Conservation (phyloP, 2,888 invertebrate genomes). For the Cryptosula pallasiana region DNA sequence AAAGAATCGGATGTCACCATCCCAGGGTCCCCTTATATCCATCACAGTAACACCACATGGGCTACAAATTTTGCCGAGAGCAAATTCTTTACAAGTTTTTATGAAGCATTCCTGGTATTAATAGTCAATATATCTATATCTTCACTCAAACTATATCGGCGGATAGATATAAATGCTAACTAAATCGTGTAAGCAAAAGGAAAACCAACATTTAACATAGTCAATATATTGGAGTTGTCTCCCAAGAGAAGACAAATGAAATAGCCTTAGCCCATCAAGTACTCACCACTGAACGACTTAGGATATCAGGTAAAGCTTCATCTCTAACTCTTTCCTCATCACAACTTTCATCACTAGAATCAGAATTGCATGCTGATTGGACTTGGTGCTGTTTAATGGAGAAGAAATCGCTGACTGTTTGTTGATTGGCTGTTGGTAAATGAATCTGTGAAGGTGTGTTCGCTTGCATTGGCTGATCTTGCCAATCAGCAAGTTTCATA, state of each 20-base stretch:
- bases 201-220: no score
- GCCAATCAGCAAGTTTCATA: neutral
- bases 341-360: neutral
- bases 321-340: neutral
- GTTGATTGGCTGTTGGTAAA: neutral
- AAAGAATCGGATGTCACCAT: neutral
- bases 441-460: neutral
- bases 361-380: neutral
- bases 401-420: neutral
- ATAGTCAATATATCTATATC: no score
- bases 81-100: no score
- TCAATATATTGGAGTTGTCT: no score
- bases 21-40: neutral
- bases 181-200: no score
- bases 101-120: no score
- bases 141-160: no score
- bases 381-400: neutral
- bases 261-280: neutral
- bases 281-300: constrained; percentile 9
- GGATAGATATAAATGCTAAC: no score
- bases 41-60: no score
- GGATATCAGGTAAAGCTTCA: neutral
- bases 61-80: no score
- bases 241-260: no score
- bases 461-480: neutral